A percentile compares a stretch with the other conserved stretches of the same genome.
These are phyloP conservation scores for Dioctria linearis DNA, from an alignment of 2,888 invertebrate genomes.

Conservation along the genomic window DNA sequence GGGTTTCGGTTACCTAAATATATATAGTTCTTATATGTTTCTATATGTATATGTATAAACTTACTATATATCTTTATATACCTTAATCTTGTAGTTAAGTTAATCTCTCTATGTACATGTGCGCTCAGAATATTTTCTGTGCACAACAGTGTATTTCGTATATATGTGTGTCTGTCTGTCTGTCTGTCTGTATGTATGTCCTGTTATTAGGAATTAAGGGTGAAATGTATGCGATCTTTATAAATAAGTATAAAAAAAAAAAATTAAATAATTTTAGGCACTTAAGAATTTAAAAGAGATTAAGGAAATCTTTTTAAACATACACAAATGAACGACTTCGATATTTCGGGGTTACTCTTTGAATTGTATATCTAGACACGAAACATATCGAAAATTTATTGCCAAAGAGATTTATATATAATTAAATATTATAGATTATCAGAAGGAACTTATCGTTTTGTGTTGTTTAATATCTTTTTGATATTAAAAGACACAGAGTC, in stretches of 20 bases:
- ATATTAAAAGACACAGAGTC: slow-evolving; percentile 44
- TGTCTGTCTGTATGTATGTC: neutral
- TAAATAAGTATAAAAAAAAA: neutral
- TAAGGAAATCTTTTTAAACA: neutral
- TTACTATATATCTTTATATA: neutral
- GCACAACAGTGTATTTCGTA: slow-evolving; percentile 2
- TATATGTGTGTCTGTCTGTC: neutral
- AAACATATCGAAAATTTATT: slow-evolving; percentile 59
- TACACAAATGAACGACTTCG: neutral
- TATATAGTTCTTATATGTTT: no score
- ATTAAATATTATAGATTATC: neutral
- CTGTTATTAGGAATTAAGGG: slow-evolving; percentile 27
- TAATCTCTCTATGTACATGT: slow-evolving; percentile 3
- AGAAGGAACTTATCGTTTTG: slow-evolving; percentile 23
- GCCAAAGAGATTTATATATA: slow-evolving; percentile 58
- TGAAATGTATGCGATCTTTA: slow-evolving; percentile 32
- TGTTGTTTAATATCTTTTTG: slow-evolving; percentile 50
- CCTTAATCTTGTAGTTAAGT: slow-evolving; percentile 28
- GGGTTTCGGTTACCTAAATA: neutral
- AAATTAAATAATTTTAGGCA: slow-evolving; percentile 5
- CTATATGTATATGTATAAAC: neutral
- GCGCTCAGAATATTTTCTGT: slow-evolving; percentile 16
- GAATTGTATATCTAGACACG: slow-evolving; percentile 50
- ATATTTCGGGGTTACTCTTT: slow-evolving; percentile 3
- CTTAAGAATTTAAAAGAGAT: slow-evolving; percentile 15